These are phyloP conservation scores for Chiloscyllium plagiosum DNA, from an alignment of 2,113 vertebrate species.

Conservation along the genomic window DNA sequence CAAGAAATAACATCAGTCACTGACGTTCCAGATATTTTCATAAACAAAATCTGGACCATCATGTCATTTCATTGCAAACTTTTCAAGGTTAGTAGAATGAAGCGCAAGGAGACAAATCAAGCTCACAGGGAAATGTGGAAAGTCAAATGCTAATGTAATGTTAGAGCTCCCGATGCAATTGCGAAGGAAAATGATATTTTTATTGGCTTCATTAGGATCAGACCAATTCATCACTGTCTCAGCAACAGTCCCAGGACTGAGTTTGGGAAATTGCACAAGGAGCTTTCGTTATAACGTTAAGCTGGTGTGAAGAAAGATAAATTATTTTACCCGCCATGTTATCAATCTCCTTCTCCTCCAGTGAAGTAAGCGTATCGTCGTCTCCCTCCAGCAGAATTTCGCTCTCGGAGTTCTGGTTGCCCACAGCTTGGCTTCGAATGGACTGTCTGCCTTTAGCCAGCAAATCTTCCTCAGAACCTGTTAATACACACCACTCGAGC, in stretches of 20 bases:
- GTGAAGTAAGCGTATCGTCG: slow-evolving; percentile 84
- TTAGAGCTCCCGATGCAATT: slow-evolving; percentile 8
- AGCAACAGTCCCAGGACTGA: slow-evolving; percentile 17
- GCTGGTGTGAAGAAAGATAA: slow-evolving; percentile 39
- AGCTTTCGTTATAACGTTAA: slow-evolving; percentile 1
- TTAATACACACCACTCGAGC: slow-evolving; percentile 40
- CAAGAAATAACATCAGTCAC: neutral
- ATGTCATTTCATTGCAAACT: slow-evolving; percentile 1
- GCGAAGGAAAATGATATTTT: slow-evolving; percentile 30
- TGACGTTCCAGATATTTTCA: neutral
- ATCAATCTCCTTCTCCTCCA: slow-evolving; percentile 95
- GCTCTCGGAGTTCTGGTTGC: slow-evolving; percentile 85
- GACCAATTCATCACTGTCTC: neutral
- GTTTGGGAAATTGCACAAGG: neutral
- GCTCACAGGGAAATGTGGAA: neutral
- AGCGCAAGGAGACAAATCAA: slow-evolving; percentile 2
- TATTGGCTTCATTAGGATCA: slow-evolving; percentile 35
- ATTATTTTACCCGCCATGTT: slow-evolving; percentile 77
- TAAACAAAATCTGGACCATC: neutral
- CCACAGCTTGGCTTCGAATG: slow-evolving; percentile 82
- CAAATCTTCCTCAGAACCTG: slow-evolving; percentile 84
- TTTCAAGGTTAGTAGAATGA: slow-evolving; percentile 15
- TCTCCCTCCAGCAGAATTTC: slow-evolving; percentile 80
- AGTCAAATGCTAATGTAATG: slow-evolving; percentile 28
- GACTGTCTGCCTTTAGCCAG: slow-evolving; percentile 87